These are phyloP conservation scores for Podilymbus podiceps DNA, from an alignment of 2,113 vertebrate genomes.

Conservation along the genomic window DNA sequence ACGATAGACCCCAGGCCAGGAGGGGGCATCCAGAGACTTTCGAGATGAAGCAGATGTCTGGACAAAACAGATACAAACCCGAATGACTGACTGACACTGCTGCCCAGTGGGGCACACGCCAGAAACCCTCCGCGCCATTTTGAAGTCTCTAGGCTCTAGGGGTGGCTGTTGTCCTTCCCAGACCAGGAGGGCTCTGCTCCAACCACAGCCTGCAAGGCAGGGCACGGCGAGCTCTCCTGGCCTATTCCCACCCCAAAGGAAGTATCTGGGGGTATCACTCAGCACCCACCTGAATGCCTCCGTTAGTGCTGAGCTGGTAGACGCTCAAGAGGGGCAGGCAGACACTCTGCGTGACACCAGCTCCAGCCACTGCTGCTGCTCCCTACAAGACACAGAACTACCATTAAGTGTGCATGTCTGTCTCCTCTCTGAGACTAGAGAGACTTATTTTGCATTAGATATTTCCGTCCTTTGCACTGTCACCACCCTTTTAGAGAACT, in stretches of 20 bases:
- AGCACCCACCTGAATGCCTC: conserved; percentile 83
- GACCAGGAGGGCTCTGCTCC: neutral
- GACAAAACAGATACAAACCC: neutral
- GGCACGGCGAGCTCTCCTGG: neutral
- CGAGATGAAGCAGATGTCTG: conserved; percentile 80
- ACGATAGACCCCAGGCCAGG: conserved; percentile 93
- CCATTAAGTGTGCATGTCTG: neutral
- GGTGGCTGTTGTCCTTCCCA: neutral
- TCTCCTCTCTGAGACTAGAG: neutral
- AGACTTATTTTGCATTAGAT: neutral
- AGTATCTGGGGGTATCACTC: too few relatives aligned
- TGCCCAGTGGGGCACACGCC: fast-evolving
- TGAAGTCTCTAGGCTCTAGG: neutral
- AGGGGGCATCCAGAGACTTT: conserved; percentile 88
- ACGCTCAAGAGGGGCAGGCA: conserved; percentile 93
- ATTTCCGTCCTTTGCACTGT: neutral
- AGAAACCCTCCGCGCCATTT: neutral
- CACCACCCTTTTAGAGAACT: neutral
- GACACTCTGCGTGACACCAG: conserved; percentile 90
- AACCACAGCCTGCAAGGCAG: neutral
- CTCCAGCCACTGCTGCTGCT: conserved; percentile 89
- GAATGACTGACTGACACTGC: fast-evolving
- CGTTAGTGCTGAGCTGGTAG: conserved; percentile 87
- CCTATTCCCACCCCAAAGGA: neutral
- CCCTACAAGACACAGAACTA: conserved; percentile 73